These are phyloP conservation scores for Pseudachorutes palmiensis DNA, from an alignment of 1,140 invertebrate genomes.

Conservation along the genomic window DNA sequence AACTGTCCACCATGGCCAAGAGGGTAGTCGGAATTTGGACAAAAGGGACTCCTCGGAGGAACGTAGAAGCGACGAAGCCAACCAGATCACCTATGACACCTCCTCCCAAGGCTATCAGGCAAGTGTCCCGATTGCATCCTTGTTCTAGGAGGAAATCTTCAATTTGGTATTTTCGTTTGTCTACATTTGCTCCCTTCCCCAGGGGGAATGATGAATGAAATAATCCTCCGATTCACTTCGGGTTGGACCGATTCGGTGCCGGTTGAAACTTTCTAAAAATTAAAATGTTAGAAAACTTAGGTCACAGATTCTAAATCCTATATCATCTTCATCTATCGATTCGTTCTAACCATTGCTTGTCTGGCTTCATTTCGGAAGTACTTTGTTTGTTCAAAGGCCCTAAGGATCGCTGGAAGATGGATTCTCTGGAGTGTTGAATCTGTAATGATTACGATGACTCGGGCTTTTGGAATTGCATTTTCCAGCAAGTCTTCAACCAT, in stretches of 20 bases:
- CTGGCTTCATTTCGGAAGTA: too few species aligned
- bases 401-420: neutral
- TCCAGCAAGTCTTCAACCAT: neutral
- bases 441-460: neutral
- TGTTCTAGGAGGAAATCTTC: constrained; percentile 1
- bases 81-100: constrained; percentile 14
- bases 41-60: constrained; percentile 6
- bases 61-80: constrained; percentile 16
- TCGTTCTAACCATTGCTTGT: too few species aligned
- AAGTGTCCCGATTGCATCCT: constrained; percentile 1
- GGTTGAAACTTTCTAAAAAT: too few species aligned
- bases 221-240: too few species aligned
- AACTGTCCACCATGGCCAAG: constrained; percentile 6
- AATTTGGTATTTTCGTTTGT: neutral
- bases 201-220: constrained; percentile 1
- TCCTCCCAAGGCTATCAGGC: constrained; percentile 1
- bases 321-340: neutral
- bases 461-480: neutral
- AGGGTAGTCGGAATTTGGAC: constrained; percentile 8
- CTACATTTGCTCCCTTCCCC: constrained; percentile 5
- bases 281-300: too few species aligned
- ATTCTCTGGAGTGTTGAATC: neutral
- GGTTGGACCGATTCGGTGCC: neutral
- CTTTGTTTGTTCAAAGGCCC: neutral
- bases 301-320: neutral